Evolutionary conservation across 2,888 invertebrate genomes (phyloP).

Genomic region (Lasioglossum lativentre): DNA sequence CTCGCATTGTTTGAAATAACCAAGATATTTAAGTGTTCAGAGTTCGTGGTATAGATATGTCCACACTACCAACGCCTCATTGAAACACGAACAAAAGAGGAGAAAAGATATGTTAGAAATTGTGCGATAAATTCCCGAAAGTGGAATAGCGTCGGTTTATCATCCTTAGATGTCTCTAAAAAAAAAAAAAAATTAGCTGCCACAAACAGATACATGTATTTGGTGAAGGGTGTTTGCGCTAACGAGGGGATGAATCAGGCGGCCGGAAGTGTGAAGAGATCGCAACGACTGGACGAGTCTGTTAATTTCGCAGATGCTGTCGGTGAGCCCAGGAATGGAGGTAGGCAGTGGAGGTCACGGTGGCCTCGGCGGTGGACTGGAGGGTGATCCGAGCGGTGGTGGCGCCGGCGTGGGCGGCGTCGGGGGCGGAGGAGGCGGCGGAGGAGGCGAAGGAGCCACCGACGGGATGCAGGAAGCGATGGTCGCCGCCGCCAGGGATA

Average conservation of each 20-base stretch:
- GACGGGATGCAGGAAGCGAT: constrained; percentile 79
- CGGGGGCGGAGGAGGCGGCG: constrained; percentile 68
- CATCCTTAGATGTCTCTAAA: too few species aligned
- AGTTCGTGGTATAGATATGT: too few species aligned
- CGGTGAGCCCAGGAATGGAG: constrained; percentile 83
- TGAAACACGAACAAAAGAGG: too few species aligned
- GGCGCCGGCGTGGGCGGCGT: constrained; percentile 68
- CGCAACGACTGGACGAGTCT: neutral
- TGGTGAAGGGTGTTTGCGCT: neutral
- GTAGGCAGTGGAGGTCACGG: constrained; percentile 81
- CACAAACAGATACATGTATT: too few species aligned
- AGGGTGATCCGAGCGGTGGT: constrained; percentile 70
- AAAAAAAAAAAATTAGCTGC: too few species aligned
- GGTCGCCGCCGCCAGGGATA: constrained; percentile 84
- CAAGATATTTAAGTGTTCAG: too few species aligned
- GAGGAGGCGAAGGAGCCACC: constrained; percentile 68
- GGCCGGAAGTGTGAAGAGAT: neutral
- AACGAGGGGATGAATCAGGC: neutral
- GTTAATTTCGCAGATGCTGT: constrained; percentile 78
- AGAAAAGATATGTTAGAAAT: too few species aligned
- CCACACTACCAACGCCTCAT: too few species aligned
- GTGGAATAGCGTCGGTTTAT: too few species aligned
- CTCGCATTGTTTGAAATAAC: too few species aligned
- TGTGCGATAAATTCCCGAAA: too few species aligned
- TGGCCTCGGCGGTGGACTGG: constrained; percentile 76